These are phyloP conservation scores for Vulpes ferrilata DNA, from an alignment of 2,113 vertebrate species.

Conservation along the genomic window DNA sequence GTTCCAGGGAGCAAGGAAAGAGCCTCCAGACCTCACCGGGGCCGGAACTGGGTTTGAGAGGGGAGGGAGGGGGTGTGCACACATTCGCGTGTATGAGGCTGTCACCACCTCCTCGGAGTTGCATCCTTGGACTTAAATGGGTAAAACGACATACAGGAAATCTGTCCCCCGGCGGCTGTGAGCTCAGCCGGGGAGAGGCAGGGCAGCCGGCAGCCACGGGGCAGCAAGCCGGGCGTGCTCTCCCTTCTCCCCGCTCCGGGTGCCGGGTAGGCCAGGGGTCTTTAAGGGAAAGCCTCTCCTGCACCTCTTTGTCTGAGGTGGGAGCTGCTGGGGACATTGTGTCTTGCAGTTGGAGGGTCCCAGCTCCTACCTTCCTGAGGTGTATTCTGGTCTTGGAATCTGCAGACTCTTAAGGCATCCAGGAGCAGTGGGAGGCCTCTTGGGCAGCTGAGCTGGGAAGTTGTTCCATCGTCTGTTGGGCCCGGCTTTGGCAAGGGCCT, in stretches of 20 bases:
- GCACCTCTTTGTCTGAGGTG: background rate
- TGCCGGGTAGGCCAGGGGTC: background rate
- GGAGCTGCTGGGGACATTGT: background rate
- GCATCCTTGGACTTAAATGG: constrained; percentile 79
- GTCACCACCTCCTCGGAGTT: constrained; percentile 6
- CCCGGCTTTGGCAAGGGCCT: background rate
- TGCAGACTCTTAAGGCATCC: background rate
- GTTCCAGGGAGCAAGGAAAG: background rate
- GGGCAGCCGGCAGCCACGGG: background rate
- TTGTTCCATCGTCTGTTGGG: background rate
- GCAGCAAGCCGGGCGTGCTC: background rate
- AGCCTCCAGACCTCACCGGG: background rate
- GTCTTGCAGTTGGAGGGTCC: background rate
- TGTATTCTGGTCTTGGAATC: background rate
- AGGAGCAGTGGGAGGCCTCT: background rate
- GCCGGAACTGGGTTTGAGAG: constrained; percentile 38
- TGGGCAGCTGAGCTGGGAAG: background rate
- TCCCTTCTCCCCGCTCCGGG: background rate
- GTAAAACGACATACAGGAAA: constrained; percentile 76
- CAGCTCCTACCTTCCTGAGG: background rate
- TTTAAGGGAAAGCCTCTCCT: background rate
- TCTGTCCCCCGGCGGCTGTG: constrained; percentile 21
- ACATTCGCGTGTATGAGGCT: background rate
- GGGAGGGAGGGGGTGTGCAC: background rate
- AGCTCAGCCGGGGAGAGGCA: background rate